These are phyloP conservation scores for Zygaena filipendulae DNA, from an alignment of 2,888 invertebrate species.

Conservation along the genomic window DNA sequence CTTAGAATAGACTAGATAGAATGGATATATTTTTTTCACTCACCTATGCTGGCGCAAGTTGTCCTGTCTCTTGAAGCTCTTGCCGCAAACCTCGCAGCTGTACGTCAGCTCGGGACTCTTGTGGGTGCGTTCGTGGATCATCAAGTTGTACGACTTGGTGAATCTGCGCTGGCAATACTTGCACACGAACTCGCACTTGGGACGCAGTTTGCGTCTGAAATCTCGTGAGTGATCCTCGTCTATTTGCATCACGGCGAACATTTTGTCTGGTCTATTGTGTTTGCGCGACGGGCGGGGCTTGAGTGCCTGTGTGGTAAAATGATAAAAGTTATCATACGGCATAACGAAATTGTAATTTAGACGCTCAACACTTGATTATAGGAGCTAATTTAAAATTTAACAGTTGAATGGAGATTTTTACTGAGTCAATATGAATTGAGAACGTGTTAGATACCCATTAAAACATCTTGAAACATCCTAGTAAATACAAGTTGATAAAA, in stretches of 20 bases:
- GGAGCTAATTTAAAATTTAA: too few relatives aligned
- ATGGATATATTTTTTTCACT: too few relatives aligned
- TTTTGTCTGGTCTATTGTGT: constrained; percentile 71
- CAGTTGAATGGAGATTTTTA: too few relatives aligned
- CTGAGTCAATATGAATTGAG: too few relatives aligned
- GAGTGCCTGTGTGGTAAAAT: constrained; percentile 55
- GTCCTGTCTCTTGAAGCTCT: constrained; percentile 98
- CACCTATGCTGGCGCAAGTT: constrained; percentile 95
- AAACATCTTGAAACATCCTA: too few relatives aligned
- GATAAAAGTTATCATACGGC: constrained; percentile 13
- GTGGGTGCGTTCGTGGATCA: constrained; percentile 98
- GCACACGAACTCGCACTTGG: constrained; percentile 98
- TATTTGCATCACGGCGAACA: constrained; percentile 92
- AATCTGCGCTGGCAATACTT: constrained; percentile 97
- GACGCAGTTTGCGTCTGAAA: constrained; percentile 88
- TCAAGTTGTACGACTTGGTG: constrained; percentile 97
- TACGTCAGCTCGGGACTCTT: constrained; percentile 96
- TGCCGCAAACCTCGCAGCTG: constrained; percentile 97
- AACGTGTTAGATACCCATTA: too few relatives aligned
- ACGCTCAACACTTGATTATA: too few relatives aligned
- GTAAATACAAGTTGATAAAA: too few relatives aligned
- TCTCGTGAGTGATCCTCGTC: constrained; percentile 88
- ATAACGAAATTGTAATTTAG: neutral
- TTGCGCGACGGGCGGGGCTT: constrained; percentile 61
- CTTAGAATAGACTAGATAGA: too few relatives aligned